Base-by-base conservation (phyloP, 2,888 invertebrate species). In the Iphiclides podalirius region DNA sequence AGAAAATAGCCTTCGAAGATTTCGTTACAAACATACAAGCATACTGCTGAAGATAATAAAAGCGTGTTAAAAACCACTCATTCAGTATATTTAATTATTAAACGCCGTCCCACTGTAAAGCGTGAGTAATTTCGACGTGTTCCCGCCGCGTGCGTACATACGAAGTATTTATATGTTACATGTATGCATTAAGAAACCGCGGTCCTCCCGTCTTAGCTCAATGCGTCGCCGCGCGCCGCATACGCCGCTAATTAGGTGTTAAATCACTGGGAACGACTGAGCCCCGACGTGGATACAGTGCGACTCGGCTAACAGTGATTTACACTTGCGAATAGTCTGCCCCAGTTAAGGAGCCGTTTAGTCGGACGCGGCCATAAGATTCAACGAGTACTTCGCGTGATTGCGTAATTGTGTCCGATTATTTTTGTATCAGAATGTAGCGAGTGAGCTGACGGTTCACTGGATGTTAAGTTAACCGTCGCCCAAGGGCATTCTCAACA, bases 201-300 rank as follows among this genome's bases (percentile, higher is more conserved):
- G 39, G 41, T 40, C 26, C 52, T 44, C 54, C 36, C 53, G 56
- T 61, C 57, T 59, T 53, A 54, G 53, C 57, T 60, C 66, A 67
- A 66, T 60, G 60, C 48, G 43, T 52, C 52, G 49, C 46, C 54
- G 60, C 59, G 40, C 34, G 16, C 50, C 72, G 61, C 69, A 55
- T 66, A 63, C 53, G 64, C 82, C 85, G 64, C 83, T 86, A 86
- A 86, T 85, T 80, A 84, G 72, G 78, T 79, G 83, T 81, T 86
- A 86, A 85, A 85, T 86, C 85, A 85, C 85, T 72, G 64, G 64
- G 66, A 80, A 76, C 79, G 79, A 75, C 75, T 75, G 58, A 66
- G 67, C 54, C 67, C 57, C 67, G 59, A 60, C 64, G 60, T 55
- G 64, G 63, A 53, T 62, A 61, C 67, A 64, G 66, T 58, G 68